A percentile compares a stretch with the other conserved stretches of the same genome.
Conservation (phyloP, 2,888 invertebrate species). For the Acrocyrtus sp. region DNA sequence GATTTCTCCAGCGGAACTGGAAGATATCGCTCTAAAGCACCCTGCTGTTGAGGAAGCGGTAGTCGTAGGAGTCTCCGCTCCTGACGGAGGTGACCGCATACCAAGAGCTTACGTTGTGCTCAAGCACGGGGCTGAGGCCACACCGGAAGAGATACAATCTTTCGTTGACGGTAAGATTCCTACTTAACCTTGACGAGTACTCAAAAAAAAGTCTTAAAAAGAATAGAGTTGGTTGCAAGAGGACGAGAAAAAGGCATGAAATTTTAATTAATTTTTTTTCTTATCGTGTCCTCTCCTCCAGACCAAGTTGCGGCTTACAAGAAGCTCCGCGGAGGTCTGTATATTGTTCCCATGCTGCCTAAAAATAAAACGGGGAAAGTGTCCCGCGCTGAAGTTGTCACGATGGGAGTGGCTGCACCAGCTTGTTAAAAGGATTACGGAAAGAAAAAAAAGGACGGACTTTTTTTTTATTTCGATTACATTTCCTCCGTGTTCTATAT, state of each 20-base stretch:
- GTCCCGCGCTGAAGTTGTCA: slow-evolving; percentile 46
- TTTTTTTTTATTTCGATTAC: slow-evolving; percentile 11
- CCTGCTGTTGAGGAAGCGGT: slow-evolving; percentile 58
- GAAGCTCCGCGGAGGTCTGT: slow-evolving; percentile 55
- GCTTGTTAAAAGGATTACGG: slow-evolving; percentile 41
- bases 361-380: slow-evolving; percentile 61
- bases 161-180: slow-evolving; percentile 52
- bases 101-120: slow-evolving; percentile 32
- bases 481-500: slow-evolving; percentile 2
- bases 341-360: slow-evolving; percentile 53
- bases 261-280: background rate
- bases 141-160: slow-evolving; percentile 46
- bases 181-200: no score
- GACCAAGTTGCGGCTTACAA: slow-evolving; percentile 57
- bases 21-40: slow-evolving; percentile 57
- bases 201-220: background rate
- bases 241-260: slow-evolving; percentile 3
- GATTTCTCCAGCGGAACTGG: slow-evolving; percentile 62
- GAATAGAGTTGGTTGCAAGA: background rate
- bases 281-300: slow-evolving; percentile 3
- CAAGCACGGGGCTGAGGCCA: slow-evolving; percentile 12
- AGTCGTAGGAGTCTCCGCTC: slow-evolving; percentile 60
- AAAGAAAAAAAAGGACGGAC: background rate
- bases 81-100: slow-evolving; percentile 60
- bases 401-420: slow-evolving; percentile 40